These are phyloP conservation scores for Heliconius ismenius DNA, from an alignment of 2,888 invertebrate species.

Conservation along the genomic window DNA sequence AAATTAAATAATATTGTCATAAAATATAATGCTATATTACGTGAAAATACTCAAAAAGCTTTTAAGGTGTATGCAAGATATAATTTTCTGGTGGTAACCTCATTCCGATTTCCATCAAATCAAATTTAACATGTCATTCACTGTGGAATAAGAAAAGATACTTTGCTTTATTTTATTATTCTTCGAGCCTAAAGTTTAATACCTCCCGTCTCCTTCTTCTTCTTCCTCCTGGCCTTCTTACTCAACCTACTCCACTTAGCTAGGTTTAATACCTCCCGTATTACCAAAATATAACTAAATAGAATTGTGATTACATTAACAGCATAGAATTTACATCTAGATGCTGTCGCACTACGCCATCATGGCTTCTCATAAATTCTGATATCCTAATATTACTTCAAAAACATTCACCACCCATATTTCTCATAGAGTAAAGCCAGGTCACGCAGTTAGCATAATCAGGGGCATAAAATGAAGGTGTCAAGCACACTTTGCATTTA, in stretches of 20 bases:
- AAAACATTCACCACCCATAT: neutral
- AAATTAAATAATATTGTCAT: neutral
- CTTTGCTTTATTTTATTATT: neutral
- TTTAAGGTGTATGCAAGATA: neutral
- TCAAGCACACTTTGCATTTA: conserved; percentile 28
- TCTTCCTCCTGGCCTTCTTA: too few species aligned
- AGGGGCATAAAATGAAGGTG: conserved; percentile 12
- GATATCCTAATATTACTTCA: neutral
- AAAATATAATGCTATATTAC: neutral
- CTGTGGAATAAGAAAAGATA: conserved; percentile 4
- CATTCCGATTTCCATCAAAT: conserved; percentile 6
- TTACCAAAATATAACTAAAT: too few species aligned
- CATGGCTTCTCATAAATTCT: neutral
- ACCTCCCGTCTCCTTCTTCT: neutral
- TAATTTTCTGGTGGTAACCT: neutral
- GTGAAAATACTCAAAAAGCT: neutral
- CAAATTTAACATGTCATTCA: conserved; percentile 1
- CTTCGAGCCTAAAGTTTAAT: neutral
- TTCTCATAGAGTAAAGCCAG: conserved; percentile 21
- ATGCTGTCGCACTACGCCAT: neutral
- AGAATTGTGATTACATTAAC: neutral
- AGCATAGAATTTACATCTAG: neutral
- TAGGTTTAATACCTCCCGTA: neutral
- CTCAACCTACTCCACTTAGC: too few species aligned
- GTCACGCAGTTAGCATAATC: conserved; percentile 27